Percentiles rank a stretch among this genome's conserved stretches.
Conservation (phyloP, 2,888 invertebrate genomes). For the Sarcophaga rosellei region DNA sequence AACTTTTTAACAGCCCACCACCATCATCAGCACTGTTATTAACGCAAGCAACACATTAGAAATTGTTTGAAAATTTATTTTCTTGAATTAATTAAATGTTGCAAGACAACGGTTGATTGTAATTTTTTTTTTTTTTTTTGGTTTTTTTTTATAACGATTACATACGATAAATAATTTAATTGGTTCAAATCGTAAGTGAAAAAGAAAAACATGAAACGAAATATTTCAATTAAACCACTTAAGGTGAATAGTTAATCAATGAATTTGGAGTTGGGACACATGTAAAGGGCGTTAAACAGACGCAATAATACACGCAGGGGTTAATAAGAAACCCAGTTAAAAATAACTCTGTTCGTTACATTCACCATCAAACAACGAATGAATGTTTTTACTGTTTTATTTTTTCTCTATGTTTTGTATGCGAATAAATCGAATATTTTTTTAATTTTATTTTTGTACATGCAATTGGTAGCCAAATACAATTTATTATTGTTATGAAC, state of each 20-base stretch:
- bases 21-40: background rate
- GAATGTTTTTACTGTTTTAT: conserved; percentile 18
- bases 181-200: conserved; percentile 12
- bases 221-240: too few relatives aligned
- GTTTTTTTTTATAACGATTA: conserved; percentile 6
- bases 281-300: conserved; percentile 11
- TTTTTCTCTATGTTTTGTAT: background rate
- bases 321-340: background rate
- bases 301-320: conserved; percentile 15
- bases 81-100: conserved; percentile 44
- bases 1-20: conserved; percentile 23
- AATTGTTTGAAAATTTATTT: conserved; percentile 28
- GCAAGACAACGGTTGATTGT: background rate
- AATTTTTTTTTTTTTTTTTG: background rate
- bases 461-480: background rate
- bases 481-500: conserved; percentile 21
- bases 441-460: background rate
- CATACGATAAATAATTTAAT: conserved; percentile 15
- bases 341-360: background rate
- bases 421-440: conserved; percentile 5
- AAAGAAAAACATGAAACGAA: background rate
- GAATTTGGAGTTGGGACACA: background rate
- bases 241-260: conserved; percentile 9
- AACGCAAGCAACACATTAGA: background rate
- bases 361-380: background rate